Evolutionary conservation across 2,113 vertebrate species (phyloP).

Genomic region (Ailurus styani): DNA sequence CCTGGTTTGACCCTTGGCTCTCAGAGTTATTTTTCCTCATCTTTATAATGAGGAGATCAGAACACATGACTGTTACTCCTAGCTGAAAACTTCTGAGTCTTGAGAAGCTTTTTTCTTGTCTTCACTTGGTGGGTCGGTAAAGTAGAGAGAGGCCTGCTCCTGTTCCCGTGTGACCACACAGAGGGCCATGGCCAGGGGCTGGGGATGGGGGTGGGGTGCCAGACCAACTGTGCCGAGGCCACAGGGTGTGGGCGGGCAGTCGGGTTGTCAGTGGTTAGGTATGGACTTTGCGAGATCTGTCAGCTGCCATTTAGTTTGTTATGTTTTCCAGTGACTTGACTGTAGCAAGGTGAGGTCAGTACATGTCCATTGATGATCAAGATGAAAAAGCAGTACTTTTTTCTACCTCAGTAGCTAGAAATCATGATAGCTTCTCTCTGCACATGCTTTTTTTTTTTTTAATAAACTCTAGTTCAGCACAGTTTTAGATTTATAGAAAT

Average conservation of each 20-base stretch:
- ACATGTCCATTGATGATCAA: not conserved
- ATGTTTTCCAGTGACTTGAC: not conserved
- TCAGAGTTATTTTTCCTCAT: not conserved
- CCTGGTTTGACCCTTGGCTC: not conserved
- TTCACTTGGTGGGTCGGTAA: not conserved
- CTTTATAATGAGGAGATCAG: not conserved
- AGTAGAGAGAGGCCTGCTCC: not conserved
- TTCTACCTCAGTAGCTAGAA: not conserved
- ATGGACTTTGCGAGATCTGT: not conserved
- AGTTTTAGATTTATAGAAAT: not conserved
- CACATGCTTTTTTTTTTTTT: not conserved
- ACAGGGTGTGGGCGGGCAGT: not conserved
- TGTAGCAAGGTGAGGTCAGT: not conserved
- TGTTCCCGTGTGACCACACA: not conserved
- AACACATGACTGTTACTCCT: not conserved
- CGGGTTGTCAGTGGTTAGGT: too few species aligned
- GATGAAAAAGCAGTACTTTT: not conserved
- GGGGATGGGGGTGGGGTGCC: not conserved
- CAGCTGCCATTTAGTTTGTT: rapidly evolving
- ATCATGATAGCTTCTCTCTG: not conserved
- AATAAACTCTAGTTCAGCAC: not conserved
- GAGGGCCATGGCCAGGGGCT: not conserved
- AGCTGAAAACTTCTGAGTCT: not conserved
- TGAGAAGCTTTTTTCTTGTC: not conserved
- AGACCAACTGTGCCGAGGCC: rapidly evolving